phyloP scores from a whole-genome alignment of 2,113 vertebrate species.

The Lepisosteus oculatus region DNA sequence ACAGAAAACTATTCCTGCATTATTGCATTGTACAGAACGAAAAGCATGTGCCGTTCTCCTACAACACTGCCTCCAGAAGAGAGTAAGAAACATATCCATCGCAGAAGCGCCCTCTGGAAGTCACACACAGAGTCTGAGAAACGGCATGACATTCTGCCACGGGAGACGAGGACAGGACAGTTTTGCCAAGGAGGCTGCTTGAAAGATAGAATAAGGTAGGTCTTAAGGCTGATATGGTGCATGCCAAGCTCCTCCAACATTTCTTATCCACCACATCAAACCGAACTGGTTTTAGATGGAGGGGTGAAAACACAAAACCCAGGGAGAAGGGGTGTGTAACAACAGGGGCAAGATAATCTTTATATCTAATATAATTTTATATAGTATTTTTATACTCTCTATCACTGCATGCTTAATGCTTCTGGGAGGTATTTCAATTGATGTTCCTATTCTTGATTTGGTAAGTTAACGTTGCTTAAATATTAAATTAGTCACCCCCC shows the following conservation, averaged over 20 bases:
- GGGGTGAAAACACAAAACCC: too few species aligned
- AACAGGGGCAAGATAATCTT: too few species aligned
- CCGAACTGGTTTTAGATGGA: too few species aligned
- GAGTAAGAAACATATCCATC: slow-evolving; percentile 12
- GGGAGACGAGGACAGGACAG: slow-evolving; percentile 2
- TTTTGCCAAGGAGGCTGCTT: slow-evolving; percentile 3
- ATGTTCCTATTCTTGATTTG: too few species aligned
- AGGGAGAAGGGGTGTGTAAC: too few species aligned
- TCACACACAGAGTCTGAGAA: background rate
- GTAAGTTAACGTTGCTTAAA: too few species aligned
- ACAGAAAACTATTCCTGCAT: slow-evolving; percentile 78
- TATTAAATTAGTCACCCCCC: too few species aligned
- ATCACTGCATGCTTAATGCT: background rate
- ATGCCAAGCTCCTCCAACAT: background rate
- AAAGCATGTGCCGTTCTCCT: slow-evolving; percentile 32
- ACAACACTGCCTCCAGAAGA: slow-evolving; percentile 18
- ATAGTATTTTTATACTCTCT: background rate
- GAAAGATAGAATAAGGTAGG: background rate
- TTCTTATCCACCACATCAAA: background rate
- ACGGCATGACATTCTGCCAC: slow-evolving; percentile 10
- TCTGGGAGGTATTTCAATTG: too few species aligned
- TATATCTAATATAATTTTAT: too few species aligned
- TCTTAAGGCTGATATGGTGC: slow-evolving; percentile 10
- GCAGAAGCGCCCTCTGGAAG: slow-evolving; percentile 5
- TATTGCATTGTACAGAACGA: slow-evolving; percentile 50